Conservation (phyloP, 2,113 vertebrate genomes). For the Brevimyrus niger region DNA sequence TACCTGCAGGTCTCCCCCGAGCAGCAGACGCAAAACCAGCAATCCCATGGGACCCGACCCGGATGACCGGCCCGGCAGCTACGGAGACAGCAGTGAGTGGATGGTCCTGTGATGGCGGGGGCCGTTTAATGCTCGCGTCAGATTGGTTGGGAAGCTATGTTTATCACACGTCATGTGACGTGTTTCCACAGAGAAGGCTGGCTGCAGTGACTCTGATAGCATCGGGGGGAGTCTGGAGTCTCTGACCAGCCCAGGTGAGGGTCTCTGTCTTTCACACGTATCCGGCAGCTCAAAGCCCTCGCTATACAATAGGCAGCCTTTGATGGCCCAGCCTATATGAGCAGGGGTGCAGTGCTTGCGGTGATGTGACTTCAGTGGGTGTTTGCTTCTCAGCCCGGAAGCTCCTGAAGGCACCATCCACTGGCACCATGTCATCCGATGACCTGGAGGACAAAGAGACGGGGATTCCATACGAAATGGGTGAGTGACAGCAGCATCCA, state of each 20-base stretch:
- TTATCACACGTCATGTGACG: background rate
- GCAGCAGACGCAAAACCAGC: constrained; percentile 49
- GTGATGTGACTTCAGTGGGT: background rate
- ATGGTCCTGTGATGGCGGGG: background rate
- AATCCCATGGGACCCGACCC: constrained; percentile 40
- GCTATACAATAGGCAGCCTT: background rate
- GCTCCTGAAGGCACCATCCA: constrained; percentile 61
- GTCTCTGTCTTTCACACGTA: background rate
- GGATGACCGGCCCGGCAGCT: constrained; percentile 25
- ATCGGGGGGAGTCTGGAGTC: constrained; percentile 72
- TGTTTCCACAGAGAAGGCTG: constrained; percentile 44
- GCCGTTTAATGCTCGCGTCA: background rate
- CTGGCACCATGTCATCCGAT: constrained; percentile 72
- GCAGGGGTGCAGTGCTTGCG: background rate
- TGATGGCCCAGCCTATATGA: background rate
- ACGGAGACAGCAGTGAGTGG: constrained; percentile 47
- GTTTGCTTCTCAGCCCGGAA: constrained; percentile 50
- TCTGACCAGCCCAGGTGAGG: constrained; percentile 75
- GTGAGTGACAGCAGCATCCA: constrained; percentile 42
- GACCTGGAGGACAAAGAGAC: constrained; percentile 78
- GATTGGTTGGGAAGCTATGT: background rate
- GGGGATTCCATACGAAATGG: constrained; percentile 47
- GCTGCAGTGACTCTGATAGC: constrained; percentile 68
- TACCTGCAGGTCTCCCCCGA: constrained; percentile 25
- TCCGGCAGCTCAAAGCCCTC: background rate